Evolutionary conservation across 92 coral and sea anemone genomes (phyloP), one percentile per base, ranked within the genome.

Genomic region (Pocillopora grandis): DNA sequence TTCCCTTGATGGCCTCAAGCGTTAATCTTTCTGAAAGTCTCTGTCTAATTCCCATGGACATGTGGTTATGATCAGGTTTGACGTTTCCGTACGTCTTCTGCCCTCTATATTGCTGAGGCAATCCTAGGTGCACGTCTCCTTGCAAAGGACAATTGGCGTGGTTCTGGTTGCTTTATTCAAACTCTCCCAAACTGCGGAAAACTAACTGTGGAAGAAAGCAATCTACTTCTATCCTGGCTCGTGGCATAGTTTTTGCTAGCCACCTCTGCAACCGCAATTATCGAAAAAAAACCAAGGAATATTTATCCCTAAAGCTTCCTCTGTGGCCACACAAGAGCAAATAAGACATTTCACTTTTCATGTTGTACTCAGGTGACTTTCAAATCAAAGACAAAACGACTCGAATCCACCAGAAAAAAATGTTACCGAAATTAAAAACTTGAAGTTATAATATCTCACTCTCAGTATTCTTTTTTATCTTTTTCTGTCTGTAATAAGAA

Each of bases 141-240:
- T 58, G 76, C 76, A 52, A 72, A 70, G 76, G 23, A 72, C 14
- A 71, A 15, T 35, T 72, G 76, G 49, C 76, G 76, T 48, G 21
- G 12, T 72, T 72, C 76, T 62, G 76, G 76, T 19, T 19, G 3
- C 14, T 12, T 13, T 72, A 37, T 11, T 71, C 75, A 42, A 42
- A 16, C 75, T 71, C 72, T 17, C 52, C 15, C 9, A 65, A 19
- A 69, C 10, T 33, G 72, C 73, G 73, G 73, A 69, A 69, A 35
- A 23, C 21, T 2, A 31, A 35, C 0, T 36, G 18, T 18, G 36
- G 72, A 66, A 35, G 55, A 19, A 35, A 10, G 14, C 62, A 59
- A 59, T 59, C 14, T 59, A 16, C 18, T 59, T 59, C 18, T 59
- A 5, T 59, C 62, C 62, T 59, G 12, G 52, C 8, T 42, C 4